phyloP scores from a whole-genome alignment of 30 jellyfish, hydroid and myxozoan genomes.

The Hydractinia echinata region DNA sequence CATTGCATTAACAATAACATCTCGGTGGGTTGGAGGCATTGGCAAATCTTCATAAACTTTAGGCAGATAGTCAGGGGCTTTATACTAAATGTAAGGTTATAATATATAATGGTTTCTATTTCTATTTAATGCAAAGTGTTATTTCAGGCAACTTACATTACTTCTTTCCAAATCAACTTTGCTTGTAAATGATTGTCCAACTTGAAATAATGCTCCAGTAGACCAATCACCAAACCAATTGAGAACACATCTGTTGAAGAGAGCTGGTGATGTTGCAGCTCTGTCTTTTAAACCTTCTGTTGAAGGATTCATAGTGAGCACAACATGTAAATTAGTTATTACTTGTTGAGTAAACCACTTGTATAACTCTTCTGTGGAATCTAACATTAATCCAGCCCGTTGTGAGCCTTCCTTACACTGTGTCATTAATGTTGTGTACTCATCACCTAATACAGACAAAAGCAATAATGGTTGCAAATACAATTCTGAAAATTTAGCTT shows the following conservation, averaged over 20 bases:
- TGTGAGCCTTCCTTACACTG: slow-evolving; percentile 99
- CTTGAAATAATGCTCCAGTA: slow-evolving; percentile 97
- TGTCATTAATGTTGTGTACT: slow-evolving; percentile 90
- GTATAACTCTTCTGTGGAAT: slow-evolving; percentile 94
- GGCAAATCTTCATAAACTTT: slow-evolving; percentile 80
- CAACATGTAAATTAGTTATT: slow-evolving; percentile 86
- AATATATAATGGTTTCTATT: background rate
- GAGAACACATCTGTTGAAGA: slow-evolving; percentile 95
- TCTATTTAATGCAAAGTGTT: background rate
- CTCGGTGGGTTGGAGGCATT: slow-evolving; percentile 98
- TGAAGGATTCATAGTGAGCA: slow-evolving; percentile 94
- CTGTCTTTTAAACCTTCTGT: slow-evolving; percentile 93
- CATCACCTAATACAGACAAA: slow-evolving; percentile 52
- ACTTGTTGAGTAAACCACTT: slow-evolving; percentile 99
- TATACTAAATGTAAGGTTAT: slow-evolving; percentile 52
- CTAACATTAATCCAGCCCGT: slow-evolving; percentile 96
- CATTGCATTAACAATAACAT: slow-evolving; percentile 95
- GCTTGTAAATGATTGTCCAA: slow-evolving; percentile 94
- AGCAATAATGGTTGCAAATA: no score
- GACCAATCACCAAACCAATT: slow-evolving; percentile 99
- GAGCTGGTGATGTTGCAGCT: slow-evolving; percentile 97
- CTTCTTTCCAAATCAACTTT: slow-evolving; percentile 92
- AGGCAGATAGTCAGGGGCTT: slow-evolving; percentile 95
- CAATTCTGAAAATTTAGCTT: no score
- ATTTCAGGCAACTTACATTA: slow-evolving; percentile 58